Evolutionary conservation across 2,888 invertebrate species (phyloP), one percentile per base, ranked within the genome.

Genomic region (Monochamus alternatus): DNA sequence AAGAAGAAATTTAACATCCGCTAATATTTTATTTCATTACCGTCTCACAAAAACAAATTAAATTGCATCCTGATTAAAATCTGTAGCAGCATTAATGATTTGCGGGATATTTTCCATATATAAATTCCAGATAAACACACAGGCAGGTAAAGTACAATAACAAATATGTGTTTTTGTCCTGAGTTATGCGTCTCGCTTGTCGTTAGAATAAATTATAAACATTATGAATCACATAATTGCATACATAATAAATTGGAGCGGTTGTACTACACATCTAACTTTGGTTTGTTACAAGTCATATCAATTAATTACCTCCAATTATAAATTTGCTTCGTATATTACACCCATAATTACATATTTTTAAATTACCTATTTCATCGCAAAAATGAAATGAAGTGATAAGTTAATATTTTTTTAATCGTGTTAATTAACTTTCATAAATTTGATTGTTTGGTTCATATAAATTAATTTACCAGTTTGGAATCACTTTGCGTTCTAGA

Each of bases 151-250:
- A 73, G 73, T 73, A 75, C 75, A 79, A 71, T 74, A 70, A 74
- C 60, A 69, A 75, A 78, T 75, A 77, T 75, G 69, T 67, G 47
- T 63, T 52, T 51, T 51, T 12, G 52, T 10, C 4, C 51, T 74
- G 78, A 81, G 75, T 78, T 80, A 83, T 81, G 80, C 80, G 79
- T 79, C 78, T 79, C 73, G 70, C 62, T 71, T 81, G 81, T 81
- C 80, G 79, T 82, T 81, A 77, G 76, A 79, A 82, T 82, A 82
- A 81, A 83, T 83, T 83, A 80, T 82, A 79, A 78, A 78, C 80
- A 76, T 81, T 79, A 82, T 79, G 76, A 80, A 81, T 83, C 81
- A 77, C 76, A 74, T 75, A 74, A 77, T 69, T 75, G 55, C 73
- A 69, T 75, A 73, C 14, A 55, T 65, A 68, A 72, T 73, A 68